A percentile compares a stretch with the other conserved stretches of the same genome.
Evolutionary conservation across 2,113 vertebrate species (phyloP).

Genomic region (Hippolais icterina): DNA sequence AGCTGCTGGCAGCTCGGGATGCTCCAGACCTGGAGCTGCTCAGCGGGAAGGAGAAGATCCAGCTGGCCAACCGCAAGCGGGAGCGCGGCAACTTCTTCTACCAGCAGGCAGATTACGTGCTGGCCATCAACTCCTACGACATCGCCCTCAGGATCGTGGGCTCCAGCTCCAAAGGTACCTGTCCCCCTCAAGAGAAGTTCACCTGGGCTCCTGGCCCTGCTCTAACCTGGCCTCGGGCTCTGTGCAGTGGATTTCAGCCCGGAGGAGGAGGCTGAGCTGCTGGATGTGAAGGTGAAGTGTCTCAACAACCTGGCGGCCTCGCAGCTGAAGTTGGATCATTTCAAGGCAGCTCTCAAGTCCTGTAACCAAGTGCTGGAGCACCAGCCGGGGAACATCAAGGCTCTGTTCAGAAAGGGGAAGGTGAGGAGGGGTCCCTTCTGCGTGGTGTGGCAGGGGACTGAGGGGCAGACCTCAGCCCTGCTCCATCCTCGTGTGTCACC

Average conservation of each 20-base stretch:
- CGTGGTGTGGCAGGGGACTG: fast-evolving
- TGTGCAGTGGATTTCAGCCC: slow-evolving; percentile 84
- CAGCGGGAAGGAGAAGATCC: slow-evolving; percentile 78
- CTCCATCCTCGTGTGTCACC: fast-evolving
- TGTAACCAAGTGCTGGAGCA: slow-evolving; percentile 87
- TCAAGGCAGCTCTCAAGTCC: slow-evolving; percentile 88
- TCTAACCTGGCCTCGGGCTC: background rate
- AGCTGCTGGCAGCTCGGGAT: slow-evolving; percentile 79
- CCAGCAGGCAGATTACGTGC: slow-evolving; percentile 87
- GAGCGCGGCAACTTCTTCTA: slow-evolving; percentile 90
- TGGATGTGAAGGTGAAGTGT: slow-evolving; percentile 94
- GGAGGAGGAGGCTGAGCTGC: slow-evolving; percentile 85
- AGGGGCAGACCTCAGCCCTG: background rate
- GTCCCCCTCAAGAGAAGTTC: fast-evolving
- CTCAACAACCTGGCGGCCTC: slow-evolving; percentile 97
- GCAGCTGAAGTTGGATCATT: slow-evolving; percentile 94
- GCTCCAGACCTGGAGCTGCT: slow-evolving; percentile 87
- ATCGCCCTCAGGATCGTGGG: slow-evolving; percentile 87
- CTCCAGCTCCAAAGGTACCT: slow-evolving; percentile 89
- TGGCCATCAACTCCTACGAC: slow-evolving; percentile 92
- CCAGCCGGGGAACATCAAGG: slow-evolving; percentile 93
- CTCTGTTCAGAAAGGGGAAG: slow-evolving; percentile 96
- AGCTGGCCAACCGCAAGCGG: slow-evolving; percentile 85
- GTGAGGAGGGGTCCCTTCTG: slow-evolving; percentile 62
- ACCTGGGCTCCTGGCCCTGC: fast-evolving